These are phyloP conservation scores for Drosophila niveifrons DNA, from an alignment of 2,888 invertebrate species.

Conservation along the genomic window DNA sequence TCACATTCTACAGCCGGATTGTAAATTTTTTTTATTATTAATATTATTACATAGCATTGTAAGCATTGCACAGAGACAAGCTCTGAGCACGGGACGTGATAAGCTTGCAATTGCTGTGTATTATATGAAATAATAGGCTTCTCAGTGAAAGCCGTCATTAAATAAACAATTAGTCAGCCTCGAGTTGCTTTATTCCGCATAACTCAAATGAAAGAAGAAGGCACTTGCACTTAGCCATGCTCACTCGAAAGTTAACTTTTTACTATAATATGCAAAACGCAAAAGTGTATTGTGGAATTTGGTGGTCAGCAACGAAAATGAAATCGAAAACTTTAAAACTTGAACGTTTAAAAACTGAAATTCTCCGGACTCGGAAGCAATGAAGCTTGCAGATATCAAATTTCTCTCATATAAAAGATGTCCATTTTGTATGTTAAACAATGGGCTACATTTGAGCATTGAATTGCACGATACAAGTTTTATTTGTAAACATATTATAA, in stretches of 20 bases:
- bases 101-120: constrained; percentile 26
- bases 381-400: not conserved
- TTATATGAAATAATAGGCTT: constrained; percentile 20
- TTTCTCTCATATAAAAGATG: not conserved
- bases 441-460: not conserved
- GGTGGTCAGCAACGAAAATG: not conserved
- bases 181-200: constrained; percentile 19
- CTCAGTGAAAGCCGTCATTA: constrained; percentile 45
- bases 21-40: not conserved
- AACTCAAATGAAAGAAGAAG: constrained; percentile 26
- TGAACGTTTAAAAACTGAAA: not conserved
- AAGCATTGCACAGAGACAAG: constrained; percentile 14
- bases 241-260: constrained; percentile 7
- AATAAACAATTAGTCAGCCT: constrained; percentile 39
- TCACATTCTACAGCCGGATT: constrained; percentile 13
- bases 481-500: not conserved
- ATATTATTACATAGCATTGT: constrained; percentile 8
- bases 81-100: constrained; percentile 43
- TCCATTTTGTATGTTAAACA: not conserved
- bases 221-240: constrained; percentile 22
- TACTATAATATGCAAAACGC: constrained; percentile 18
- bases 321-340: not conserved
- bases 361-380: not conserved
- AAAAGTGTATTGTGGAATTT: constrained; percentile 6
- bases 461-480: not conserved